Evolutionary conservation across 2,797 vertebrate species (phyloP), one percentile per base, ranked within the genome.

Genomic region (Astyanax mexicanus): DNA sequence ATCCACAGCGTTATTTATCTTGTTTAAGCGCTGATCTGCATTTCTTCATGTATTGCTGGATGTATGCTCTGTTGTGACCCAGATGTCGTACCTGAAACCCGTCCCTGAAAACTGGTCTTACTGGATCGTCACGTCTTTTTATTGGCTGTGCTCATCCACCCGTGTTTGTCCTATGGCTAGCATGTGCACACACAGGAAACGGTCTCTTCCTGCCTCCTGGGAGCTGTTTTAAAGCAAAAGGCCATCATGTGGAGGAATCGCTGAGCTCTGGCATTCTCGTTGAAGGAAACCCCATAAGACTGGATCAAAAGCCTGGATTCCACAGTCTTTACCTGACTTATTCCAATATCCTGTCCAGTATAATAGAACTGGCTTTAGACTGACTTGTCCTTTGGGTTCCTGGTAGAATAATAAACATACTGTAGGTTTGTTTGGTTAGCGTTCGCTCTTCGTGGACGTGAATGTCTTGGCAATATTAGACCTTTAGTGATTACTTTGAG

Each of bases 251-350:
- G 54, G 64, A 62, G 55, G 71, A 52, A 9, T 35, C 29, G 19
- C 38, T 58, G 57, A 38, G 4, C 77, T 70, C 74, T 83, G 81
- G 54, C 75, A 51, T 74, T 80, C 74, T 74, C 66, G 51, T 80
- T 71, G 74, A 51, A 73, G 44, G 51, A 54, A 68, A 32, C 65
- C 60, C 64, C 55, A 21, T 6, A 44, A 69, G 49, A 32, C 44
- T 45, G 35, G 47, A 19, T 72, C 7, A 67, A 67, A 66, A 52
- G 1, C 40, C 42, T 54, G 27, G 3, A 64, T 55, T 9, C 25
- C 37, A 6, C 7, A 1, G 15, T 10, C 58, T 67, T 58, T 51
- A 47, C 6, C 35, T 21, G 25, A 0, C 9, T 49, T n/a, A 8
- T 61, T 37, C 58, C 19, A 9, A 61, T 19, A 40, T 54, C 23